Conservation (phyloP, 2,888 invertebrate species). For the Melanostoma mellinum region DNA sequence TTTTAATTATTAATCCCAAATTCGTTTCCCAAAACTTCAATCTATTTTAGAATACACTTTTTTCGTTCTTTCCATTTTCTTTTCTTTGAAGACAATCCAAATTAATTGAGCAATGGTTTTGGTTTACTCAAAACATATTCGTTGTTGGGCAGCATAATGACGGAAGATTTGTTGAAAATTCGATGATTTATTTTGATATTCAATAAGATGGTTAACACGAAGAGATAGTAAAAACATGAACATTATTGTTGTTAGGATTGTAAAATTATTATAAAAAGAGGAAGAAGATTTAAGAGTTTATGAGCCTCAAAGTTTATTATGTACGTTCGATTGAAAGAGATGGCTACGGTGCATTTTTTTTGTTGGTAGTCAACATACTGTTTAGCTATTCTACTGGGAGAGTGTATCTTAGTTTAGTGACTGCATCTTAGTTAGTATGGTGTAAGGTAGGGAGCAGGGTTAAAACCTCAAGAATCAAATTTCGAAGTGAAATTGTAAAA, state of each 20-base stretch:
- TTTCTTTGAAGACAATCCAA: slow-evolving; percentile 34
- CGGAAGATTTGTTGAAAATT: slow-evolving; percentile 23
- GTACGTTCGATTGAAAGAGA: neutral
- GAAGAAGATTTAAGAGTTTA: neutral
- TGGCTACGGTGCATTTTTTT: neutral
- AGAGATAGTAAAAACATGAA: slow-evolving; percentile 2
- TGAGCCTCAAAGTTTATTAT: slow-evolving; percentile 6
- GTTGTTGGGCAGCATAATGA: neutral
- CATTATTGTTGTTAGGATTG: slow-evolving; percentile 13
- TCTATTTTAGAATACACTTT: slow-evolving; percentile 37
- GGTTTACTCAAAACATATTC: slow-evolving; percentile 46
- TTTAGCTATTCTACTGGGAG: too few species aligned
- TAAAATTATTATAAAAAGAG: slow-evolving; percentile 6
- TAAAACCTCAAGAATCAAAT: too few species aligned
- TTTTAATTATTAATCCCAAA: slow-evolving; percentile 51
- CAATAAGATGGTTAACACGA: slow-evolving; percentile 6
- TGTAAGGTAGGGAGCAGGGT: too few species aligned
- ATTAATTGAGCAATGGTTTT: slow-evolving; percentile 64
- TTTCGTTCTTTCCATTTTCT: neutral
- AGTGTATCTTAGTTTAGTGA: too few species aligned
- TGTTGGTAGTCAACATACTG: too few species aligned
- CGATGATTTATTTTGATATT: slow-evolving; percentile 32
- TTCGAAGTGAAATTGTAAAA: too few species aligned
- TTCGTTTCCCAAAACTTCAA: slow-evolving; percentile 21
- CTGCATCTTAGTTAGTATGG: too few species aligned